A percentile compares a stretch with the other conserved stretches of the same genome.
These are phyloP conservation scores for Mobula hypostoma DNA, from an alignment of 2,113 vertebrate species.

Conservation along the genomic window DNA sequence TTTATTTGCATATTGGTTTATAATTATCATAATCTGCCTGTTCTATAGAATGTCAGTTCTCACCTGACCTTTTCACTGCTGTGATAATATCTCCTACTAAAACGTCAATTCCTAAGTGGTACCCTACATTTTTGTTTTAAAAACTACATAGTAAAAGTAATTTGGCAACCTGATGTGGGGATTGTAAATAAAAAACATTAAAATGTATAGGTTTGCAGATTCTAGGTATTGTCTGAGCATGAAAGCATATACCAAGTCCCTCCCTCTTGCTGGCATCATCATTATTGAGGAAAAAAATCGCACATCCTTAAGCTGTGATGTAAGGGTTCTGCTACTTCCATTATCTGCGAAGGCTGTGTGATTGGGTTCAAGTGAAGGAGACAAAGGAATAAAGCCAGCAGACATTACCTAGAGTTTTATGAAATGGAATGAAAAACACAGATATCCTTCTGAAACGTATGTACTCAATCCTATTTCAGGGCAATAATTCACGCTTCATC, in stretches of 20 bases:
- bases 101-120: background rate
- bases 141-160: background rate
- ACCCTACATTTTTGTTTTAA: background rate
- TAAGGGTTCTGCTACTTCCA: background rate
- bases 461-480: background rate
- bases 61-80: background rate
- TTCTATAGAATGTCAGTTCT: background rate
- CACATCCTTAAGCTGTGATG: background rate
- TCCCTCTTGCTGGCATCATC: background rate
- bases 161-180: background rate
- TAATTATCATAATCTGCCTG: background rate
- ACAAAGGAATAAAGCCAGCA: constrained; percentile 10
- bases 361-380: background rate
- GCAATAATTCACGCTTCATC: background rate
- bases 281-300: background rate
- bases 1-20: background rate
- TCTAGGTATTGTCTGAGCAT: background rate
- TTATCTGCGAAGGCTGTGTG: background rate
- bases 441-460: background rate
- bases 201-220: background rate
- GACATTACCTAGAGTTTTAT: background rate
- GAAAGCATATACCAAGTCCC: background rate
- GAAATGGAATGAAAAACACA: background rate
- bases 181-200: too few species aligned
- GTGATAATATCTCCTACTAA: background rate